phyloP scores from a whole-genome alignment of 1,140 invertebrate genomes.

The Drosophila pallidifrons region DNA sequence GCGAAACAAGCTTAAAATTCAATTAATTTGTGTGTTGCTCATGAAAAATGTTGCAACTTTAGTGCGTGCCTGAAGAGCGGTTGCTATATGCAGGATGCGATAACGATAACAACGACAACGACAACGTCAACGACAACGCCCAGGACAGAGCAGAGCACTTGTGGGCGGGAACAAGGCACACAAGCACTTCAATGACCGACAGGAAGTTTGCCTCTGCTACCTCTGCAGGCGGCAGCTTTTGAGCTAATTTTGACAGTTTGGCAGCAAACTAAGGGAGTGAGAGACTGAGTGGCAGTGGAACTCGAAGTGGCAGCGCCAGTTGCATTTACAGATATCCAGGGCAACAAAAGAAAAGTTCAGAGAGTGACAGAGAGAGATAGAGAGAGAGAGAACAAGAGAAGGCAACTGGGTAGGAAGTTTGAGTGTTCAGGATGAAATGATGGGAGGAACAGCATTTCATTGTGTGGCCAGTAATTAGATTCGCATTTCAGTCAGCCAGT shows the following conservation, averaged over 20 bases:
- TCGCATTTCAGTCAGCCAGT: conserved; percentile 49
- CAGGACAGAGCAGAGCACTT: conserved; percentile 25
- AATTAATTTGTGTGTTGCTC: conserved; percentile 78
- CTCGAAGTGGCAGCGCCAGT: conserved; percentile 15
- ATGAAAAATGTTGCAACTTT: conserved; percentile 73
- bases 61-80: conserved; percentile 58
- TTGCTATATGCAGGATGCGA: conserved; percentile 9
- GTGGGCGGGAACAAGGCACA: background rate
- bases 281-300: conserved; percentile 24
- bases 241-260: conserved; percentile 71
- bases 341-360: conserved; percentile 28
- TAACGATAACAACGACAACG: conserved; percentile 27
- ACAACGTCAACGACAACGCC: conserved; percentile 12
- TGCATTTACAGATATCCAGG: conserved; percentile 31
- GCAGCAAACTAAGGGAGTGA: conserved; percentile 23
- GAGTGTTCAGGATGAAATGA: background rate
- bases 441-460: conserved; percentile 44
- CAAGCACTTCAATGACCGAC: conserved; percentile 26
- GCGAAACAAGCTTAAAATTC: conserved; percentile 77
- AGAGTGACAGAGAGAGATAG: background rate
- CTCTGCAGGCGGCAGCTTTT: conserved; percentile 51
- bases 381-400: background rate
- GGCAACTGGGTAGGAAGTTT: background rate
- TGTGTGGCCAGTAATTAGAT: conserved; percentile 75
- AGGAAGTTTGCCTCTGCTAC: conserved; percentile 41